Evolutionary conservation across 2,888 invertebrate genomes (phyloP), one percentile per base, ranked within the genome.

Genomic region (Andrena bucephala): DNA sequence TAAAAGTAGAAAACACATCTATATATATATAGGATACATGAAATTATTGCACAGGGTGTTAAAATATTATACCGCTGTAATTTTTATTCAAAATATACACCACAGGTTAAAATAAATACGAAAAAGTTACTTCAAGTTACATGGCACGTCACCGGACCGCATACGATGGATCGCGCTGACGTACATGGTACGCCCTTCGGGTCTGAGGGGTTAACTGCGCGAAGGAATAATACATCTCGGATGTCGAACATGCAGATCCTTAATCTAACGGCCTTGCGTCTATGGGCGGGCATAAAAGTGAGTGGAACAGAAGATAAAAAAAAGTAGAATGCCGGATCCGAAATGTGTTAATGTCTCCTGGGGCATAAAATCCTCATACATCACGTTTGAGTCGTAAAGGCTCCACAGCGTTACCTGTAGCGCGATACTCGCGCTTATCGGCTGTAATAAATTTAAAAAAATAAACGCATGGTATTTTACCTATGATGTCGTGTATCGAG

Each of bases 281-380:
- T 27, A 16, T 62, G 48, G 10, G 42, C 62, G 31, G 27, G n/a
- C 36, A 48, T 16, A 70, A 67, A 77, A 84, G 75, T 78, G 71
- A 73, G 20, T 24, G 71, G 67, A 67, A 29, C n/a, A 50, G n/a
- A 50, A n/a, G n/a, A 33, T 24, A 20, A 57, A 62, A 77, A 70
- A 54, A 33, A 65, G 10, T 72, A 65, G 54, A 63, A 82, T 71
- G 65, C 54, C 71, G 66, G 68, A 75, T 77, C n/a, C 59, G 20
- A 68, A 82, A 70, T 77, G 67, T 74, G 54, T 68, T 69, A 59
- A 31, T 59, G 27, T 62, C 42, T 59, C 42, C 16, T 24, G 33
- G 50, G 57, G 66, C 31, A 67, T 74, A 77, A 71, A 82, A 72
- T 59, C 2, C 48, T 48, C 74, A 27, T 78, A 66, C 29, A 74